Conservation (phyloP, 2,797 vertebrate genomes). For the Urophycis tenuis region DNA sequence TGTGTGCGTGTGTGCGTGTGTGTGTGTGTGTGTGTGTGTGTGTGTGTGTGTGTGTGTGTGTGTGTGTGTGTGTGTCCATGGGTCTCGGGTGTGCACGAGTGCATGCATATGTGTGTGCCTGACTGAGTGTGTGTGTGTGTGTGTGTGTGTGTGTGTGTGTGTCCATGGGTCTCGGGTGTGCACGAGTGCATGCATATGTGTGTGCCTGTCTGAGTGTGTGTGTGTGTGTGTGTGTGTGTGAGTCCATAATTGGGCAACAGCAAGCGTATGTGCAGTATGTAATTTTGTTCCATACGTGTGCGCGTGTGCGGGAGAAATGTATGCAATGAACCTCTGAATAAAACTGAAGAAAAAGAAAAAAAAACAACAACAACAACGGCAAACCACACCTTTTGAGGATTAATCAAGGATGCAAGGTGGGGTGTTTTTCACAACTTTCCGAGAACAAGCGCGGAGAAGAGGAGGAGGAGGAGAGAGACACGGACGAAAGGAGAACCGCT, state of each 20-base stretch:
- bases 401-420: conserved; percentile 31
- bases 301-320: not conserved
- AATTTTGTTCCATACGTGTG: conserved; percentile 1
- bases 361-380: not conserved
- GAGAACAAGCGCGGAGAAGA: conserved; percentile 30
- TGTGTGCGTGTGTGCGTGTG: conserved; percentile 12
- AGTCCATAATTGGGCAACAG: not conserved
- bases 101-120: conserved; percentile 14
- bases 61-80: not conserved
- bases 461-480: conserved; percentile 10
- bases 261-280: too few relatives aligned
- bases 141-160: conserved; percentile 22
- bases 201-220: conserved; percentile 21
- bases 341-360: not conserved
- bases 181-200: conserved; percentile 9
- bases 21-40: conserved; percentile 22
- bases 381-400: conserved; percentile 49
- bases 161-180: not conserved
- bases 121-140: conserved; percentile 10
- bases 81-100: not conserved
- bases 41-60: conserved; percentile 27
- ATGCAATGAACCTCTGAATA: not conserved
- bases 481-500: conserved; percentile 31
- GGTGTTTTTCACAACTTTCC: conserved; percentile 51
- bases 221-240: not conserved